Conservation (phyloP, 2,113 vertebrate species). For the Sapayoa aenigma region DNA sequence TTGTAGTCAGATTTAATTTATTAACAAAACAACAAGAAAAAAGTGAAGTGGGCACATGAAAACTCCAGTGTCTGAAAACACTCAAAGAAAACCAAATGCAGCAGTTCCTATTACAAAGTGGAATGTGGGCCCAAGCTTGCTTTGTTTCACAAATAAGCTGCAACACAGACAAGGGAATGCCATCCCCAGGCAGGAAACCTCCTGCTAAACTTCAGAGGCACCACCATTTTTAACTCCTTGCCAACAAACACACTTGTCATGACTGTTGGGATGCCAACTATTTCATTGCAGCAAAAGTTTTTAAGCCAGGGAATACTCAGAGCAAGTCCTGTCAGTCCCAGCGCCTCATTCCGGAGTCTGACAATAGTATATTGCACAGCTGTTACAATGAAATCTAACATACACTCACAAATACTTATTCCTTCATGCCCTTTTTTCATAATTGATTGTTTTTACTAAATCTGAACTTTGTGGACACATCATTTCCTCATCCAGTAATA, state of each 20-base stretch:
- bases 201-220: conserved; percentile 3
- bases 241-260: background rate
- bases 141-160: conserved; percentile 2
- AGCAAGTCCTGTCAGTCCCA: background rate
- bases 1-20: background rate
- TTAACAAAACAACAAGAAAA: conserved; percentile 5
- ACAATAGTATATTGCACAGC: background rate
- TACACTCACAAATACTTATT: background rate
- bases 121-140: background rate
- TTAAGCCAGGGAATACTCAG: background rate
- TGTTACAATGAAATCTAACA: background rate
- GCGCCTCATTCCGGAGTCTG: background rate
- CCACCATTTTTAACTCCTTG: conserved; percentile 10
- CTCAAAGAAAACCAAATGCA: background rate
- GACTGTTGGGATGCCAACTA: conserved; percentile 6
- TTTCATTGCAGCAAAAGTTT: background rate
- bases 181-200: background rate
- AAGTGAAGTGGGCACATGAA: background rate
- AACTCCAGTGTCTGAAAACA: background rate
- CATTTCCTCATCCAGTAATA: background rate
- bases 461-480: background rate
- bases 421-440: background rate
- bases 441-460: background rate
- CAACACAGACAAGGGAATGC: background rate
- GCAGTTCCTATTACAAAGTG: background rate